Conservation (phyloP, 2,113 vertebrate genomes). For the Ahaetulla prasina region DNA sequence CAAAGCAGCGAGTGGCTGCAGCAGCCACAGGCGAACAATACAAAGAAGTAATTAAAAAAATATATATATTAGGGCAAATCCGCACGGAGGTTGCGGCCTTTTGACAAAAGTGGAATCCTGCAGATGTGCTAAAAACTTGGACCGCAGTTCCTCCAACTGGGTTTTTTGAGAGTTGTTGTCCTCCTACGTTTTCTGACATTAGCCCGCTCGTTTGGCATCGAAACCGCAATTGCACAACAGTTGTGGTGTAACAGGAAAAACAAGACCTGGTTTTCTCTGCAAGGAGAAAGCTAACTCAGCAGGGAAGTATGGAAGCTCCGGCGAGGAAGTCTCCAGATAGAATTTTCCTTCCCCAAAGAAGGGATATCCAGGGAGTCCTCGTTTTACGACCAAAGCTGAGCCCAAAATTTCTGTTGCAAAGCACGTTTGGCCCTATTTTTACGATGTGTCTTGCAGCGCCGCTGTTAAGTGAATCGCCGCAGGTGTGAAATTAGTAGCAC, state of each 20-base stretch:
- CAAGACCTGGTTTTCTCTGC: neutral
- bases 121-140: neutral
- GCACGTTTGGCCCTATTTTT: too few species aligned
- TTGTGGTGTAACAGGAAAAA: neutral
- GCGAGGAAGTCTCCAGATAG: neutral
- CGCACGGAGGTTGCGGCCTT: fast-evolving
- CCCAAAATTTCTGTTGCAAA: too few species aligned
- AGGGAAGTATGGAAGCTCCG: neutral
- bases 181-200: neutral
- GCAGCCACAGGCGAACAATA: neutral
- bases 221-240: neutral
- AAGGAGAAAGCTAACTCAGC: neutral
- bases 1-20: neutral
- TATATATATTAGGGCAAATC: neutral
- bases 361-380: too few species aligned
- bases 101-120: neutral
- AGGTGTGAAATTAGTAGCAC: too few species aligned
- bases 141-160: neutral
- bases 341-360: neutral
- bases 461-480: too few species aligned
- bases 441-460: too few species aligned
- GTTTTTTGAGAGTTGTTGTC: neutral
- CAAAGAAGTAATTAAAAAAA: neutral
- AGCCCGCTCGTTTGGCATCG: neutral
- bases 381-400: too few species aligned